These are phyloP conservation scores for Ptilodon capucinus DNA, from an alignment of 2,888 invertebrate species.

Conservation along the genomic window DNA sequence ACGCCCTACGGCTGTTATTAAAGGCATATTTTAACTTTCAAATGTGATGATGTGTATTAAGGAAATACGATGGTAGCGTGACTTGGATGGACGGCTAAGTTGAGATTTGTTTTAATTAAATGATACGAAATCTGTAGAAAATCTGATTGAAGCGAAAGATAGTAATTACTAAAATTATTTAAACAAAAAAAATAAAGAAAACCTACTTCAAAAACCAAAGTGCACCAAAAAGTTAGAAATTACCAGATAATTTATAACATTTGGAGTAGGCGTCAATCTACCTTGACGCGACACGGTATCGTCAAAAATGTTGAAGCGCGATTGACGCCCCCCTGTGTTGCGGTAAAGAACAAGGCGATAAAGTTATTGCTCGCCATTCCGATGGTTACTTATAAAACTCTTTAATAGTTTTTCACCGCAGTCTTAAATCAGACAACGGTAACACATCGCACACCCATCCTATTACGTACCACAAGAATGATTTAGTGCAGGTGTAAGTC, in stretches of 20 bases:
- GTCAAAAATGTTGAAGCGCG: no score
- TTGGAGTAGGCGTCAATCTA: no score
- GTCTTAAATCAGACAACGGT: not conserved
- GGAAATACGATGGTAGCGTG: not conserved
- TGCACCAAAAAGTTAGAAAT: no score
- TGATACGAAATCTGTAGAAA: no score
- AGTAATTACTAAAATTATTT: no score
- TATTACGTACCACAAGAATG: slow-evolving; percentile 1
- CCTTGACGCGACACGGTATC: no score
- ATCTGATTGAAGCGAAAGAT: no score
- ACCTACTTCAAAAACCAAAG: no score
- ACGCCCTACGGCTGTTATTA: slow-evolving; percentile 14
- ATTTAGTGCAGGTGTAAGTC: slow-evolving; percentile 24
- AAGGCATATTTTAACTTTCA: slow-evolving; percentile 10
- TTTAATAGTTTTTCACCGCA: not conserved
- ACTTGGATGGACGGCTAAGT: not conserved
- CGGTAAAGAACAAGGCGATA: no score
- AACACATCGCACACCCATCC: not conserved
- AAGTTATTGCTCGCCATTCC: not conserved
- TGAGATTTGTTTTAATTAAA: not conserved
- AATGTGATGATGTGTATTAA: not conserved
- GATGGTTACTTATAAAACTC: not conserved
- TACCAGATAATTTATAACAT: no score
- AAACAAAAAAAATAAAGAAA: no score
- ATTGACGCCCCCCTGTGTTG: no score